These are phyloP conservation scores for Mus caroli DNA, from an alignment of 2,797 vertebrate species.

Conservation along the genomic window DNA sequence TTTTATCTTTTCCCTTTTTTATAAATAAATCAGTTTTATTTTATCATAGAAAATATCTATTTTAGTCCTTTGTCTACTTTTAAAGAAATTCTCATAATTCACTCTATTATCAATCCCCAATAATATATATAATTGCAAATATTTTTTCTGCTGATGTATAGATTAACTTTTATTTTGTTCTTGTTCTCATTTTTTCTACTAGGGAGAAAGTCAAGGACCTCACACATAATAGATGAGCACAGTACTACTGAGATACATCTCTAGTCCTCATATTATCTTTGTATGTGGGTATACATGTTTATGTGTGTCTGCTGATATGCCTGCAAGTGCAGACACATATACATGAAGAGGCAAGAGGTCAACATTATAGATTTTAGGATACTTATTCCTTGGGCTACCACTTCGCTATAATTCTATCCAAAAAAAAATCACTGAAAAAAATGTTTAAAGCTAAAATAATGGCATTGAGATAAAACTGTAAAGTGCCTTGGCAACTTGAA, in stretches of 20 bases:
- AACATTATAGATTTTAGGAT: neutral
- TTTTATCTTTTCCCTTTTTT: neutral
- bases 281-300: neutral
- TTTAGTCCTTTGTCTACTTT: neutral
- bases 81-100: neutral
- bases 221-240: neutral
- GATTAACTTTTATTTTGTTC: neutral
- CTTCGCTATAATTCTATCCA: neutral
- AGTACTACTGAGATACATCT: neutral
- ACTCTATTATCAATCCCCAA: neutral
- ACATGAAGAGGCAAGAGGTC: neutral
- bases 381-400: neutral
- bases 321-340: neutral
- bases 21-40: neutral
- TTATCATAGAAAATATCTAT: neutral
- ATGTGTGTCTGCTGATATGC: neutral
- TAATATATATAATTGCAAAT: neutral
- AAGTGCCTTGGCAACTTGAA: neutral
- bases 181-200: neutral
- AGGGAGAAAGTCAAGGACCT: neutral
- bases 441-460: constrained; percentile 47
- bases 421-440: constrained; percentile 11
- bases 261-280: neutral
- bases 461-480: neutral
- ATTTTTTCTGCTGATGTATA: neutral